Conservation (phyloP, 2,888 invertebrate species). For the Ashinkailepas kermadecensis region DNA sequence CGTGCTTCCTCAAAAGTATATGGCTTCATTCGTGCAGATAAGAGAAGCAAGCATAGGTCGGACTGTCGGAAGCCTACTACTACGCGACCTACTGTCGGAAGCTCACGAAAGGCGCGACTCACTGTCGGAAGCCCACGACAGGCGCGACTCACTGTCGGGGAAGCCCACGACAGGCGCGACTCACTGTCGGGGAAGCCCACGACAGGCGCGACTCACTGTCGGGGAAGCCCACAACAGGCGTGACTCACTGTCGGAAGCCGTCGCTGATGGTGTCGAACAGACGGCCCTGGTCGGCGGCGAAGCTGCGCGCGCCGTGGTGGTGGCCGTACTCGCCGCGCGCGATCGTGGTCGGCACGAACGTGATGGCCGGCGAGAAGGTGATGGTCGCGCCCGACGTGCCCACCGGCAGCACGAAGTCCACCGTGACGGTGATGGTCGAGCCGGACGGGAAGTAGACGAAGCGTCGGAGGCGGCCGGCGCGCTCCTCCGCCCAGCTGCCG, state of each 20-base stretch:
- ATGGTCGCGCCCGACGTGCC: background rate
- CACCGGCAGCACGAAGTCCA: conserved; percentile 15
- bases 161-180: background rate
- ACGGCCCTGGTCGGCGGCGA: background rate
- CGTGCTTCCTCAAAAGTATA: no score
- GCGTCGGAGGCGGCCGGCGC: conserved; percentile 42
- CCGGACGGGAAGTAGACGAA: conserved; percentile 55
- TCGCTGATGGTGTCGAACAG: background rate
- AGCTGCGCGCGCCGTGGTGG: background rate
- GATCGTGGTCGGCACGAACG: conserved; percentile 6
- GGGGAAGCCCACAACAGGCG: background rate
- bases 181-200: conserved; percentile 1
- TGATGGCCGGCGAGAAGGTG: conserved; percentile 13
- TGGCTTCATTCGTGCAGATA: no score
- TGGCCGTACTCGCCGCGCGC: background rate
- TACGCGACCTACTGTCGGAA: no score
- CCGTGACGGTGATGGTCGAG: conserved; percentile 52
- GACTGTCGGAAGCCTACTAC: no score
- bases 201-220: background rate
- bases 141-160: no score
- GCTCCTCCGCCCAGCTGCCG: background rate
- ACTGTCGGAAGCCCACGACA: conserved; percentile 13
- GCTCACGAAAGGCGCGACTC: background rate
- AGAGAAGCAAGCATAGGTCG: no score
- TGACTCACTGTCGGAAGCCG: conserved; percentile 4